Evolutionary conservation across 2,797 vertebrate genomes (phyloP).

Genomic region (Xenops minutus): DNA sequence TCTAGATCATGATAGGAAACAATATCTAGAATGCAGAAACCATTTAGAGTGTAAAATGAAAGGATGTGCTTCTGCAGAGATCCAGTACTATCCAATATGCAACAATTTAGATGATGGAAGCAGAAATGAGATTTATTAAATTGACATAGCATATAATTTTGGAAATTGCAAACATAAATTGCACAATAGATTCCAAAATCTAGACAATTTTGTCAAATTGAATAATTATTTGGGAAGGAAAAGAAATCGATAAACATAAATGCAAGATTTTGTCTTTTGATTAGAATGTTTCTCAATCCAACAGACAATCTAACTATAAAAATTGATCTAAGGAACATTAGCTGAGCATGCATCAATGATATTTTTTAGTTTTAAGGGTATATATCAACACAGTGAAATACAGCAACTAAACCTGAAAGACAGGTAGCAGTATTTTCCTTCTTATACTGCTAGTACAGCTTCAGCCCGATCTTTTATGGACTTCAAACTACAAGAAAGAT

Average conservation of each 20-base stretch:
- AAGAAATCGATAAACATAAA: not conserved
- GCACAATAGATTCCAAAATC: not conserved
- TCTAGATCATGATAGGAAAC: not conserved
- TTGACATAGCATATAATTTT: not conserved
- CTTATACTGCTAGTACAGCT: not conserved
- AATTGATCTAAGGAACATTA: not conserved
- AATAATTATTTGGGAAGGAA: not conserved
- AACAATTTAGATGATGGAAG: not conserved
- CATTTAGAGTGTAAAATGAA: not conserved
- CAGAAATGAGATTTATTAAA: conserved; percentile 8
- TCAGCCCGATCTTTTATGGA: not conserved
- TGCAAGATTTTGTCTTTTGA: not conserved
- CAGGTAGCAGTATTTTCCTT: not conserved
- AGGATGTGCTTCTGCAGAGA: not conserved
- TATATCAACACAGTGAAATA: not conserved
- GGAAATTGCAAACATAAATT: not conserved
- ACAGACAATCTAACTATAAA: not conserved
- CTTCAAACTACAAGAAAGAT: not conserved
- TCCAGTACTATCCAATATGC: not conserved
- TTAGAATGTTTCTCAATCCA: not conserved
- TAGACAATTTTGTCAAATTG: not conserved
- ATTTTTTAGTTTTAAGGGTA: not conserved
- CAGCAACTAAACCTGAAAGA: not conserved
- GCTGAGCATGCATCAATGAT: not conserved
- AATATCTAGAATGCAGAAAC: not conserved